Conservation (phyloP, 2,113 vertebrate genomes). For the Elanus axillaris region DNA sequence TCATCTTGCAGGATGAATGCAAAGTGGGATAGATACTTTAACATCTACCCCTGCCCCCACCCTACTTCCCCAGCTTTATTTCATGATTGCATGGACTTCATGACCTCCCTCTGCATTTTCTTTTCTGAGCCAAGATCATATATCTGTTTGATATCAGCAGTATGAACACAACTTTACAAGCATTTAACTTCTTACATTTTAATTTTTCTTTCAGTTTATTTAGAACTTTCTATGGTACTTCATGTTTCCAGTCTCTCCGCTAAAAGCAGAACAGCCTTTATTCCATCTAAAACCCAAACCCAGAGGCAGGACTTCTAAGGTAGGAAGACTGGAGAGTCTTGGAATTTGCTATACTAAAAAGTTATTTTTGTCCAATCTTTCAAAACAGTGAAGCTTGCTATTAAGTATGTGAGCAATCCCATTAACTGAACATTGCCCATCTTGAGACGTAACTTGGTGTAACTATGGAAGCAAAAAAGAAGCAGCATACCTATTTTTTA, state of each 20-base stretch:
- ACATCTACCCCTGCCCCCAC: background rate
- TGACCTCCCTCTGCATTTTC: accelerated
- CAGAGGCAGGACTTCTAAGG: background rate
- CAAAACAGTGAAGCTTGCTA: background rate
- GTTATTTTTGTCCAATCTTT: background rate
- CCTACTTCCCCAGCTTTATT: background rate
- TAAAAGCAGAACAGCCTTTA: background rate
- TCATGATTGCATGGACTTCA: background rate
- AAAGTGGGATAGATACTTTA: background rate
- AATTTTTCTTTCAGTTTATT: background rate
- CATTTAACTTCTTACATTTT: background rate
- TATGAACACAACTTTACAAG: background rate
- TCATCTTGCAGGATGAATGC: background rate
- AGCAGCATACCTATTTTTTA: background rate
- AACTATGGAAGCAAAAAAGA: background rate
- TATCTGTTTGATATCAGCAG: background rate
- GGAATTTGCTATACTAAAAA: background rate
- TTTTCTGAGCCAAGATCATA: background rate
- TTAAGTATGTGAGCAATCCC: background rate
- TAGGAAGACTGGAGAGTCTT: background rate
- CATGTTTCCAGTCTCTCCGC: background rate
- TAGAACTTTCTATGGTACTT: background rate
- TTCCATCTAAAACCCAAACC: background rate
- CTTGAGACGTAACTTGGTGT: background rate
- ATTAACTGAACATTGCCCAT: background rate